These are phyloP conservation scores for Limnodromus scolopaceus DNA, from an alignment of 2,797 vertebrate species.

Conservation along the genomic window DNA sequence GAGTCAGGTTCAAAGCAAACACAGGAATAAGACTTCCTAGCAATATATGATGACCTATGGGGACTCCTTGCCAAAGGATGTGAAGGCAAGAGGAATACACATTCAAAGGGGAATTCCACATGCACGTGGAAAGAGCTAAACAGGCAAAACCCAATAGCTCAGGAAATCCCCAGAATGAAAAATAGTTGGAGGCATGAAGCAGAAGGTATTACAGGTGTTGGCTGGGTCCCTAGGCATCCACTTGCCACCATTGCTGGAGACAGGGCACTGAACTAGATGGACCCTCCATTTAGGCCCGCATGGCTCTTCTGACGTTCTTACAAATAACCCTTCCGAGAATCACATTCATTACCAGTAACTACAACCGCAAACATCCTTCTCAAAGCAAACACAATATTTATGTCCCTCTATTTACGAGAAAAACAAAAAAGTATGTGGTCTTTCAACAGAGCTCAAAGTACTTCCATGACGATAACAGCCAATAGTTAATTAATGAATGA, in stretches of 20 bases:
- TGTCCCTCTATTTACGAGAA: background rate
- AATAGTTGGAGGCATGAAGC: background rate
- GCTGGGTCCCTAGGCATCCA: background rate
- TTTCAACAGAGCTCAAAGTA: background rate
- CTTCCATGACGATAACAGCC: background rate
- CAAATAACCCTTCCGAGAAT: background rate
- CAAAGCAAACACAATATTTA: background rate
- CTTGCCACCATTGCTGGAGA: background rate
- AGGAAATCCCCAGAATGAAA: background rate
- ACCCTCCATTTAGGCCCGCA: background rate
- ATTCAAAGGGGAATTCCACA: background rate
- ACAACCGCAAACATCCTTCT: background rate
- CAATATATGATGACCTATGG: background rate
- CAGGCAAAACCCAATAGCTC: background rate
- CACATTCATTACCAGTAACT: background rate
- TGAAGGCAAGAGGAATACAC: background rate
- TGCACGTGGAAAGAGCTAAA: background rate
- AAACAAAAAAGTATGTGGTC: background rate
- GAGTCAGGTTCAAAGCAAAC: background rate
- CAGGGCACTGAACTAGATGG: background rate
- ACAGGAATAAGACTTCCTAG: background rate
- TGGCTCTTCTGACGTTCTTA: background rate
- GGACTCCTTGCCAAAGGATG: background rate
- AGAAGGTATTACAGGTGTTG: background rate
- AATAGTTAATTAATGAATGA: background rate